These are phyloP conservation scores for Caenorhabditis macrosperma DNA, from an alignment of 2,888 invertebrate species.

Conservation along the genomic window DNA sequence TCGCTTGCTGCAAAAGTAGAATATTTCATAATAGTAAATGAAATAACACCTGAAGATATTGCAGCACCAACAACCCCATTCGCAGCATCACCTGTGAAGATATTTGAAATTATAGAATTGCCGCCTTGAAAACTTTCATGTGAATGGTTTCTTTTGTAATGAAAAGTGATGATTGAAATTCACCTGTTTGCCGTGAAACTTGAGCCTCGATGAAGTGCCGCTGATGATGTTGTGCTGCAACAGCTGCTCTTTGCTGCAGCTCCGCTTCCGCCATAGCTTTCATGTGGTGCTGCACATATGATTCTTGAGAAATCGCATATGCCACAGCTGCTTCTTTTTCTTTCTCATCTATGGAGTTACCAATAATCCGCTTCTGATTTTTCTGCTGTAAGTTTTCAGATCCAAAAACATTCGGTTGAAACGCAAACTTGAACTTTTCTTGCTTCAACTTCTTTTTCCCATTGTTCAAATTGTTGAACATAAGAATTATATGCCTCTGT, in stretches of 20 bases:
- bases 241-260: constrained; percentile 44
- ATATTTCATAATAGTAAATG: constrained; percentile 1
- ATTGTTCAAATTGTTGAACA: constrained; percentile 77
- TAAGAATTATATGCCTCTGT: constrained; percentile 78
- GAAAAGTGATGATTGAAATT: no score
- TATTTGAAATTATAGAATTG: no score
- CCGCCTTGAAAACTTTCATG: no score
- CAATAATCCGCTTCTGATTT: neutral
- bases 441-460: constrained; percentile 78
- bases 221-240: constrained; percentile 33
- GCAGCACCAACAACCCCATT: no score
- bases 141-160: no score
- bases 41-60: no score
- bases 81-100: no score
- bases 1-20: constrained; percentile 36
- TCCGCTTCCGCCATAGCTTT: constrained; percentile 65
- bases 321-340: constrained; percentile 65
- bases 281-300: constrained; percentile 74
- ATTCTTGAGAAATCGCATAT: constrained; percentile 65
- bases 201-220: constrained; percentile 30
- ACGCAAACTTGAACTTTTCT: constrained; percentile 67
- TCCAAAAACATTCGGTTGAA: constrained; percentile 5
- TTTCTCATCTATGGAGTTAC: neutral
- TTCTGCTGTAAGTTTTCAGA: constrained; percentile 1
- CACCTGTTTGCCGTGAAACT: constrained; percentile 15